Percentiles rank a stretch among this genome's conserved stretches.
Evolutionary conservation across 2,113 vertebrate genomes (phyloP).

Genomic region (Otocyon megalotis): DNA sequence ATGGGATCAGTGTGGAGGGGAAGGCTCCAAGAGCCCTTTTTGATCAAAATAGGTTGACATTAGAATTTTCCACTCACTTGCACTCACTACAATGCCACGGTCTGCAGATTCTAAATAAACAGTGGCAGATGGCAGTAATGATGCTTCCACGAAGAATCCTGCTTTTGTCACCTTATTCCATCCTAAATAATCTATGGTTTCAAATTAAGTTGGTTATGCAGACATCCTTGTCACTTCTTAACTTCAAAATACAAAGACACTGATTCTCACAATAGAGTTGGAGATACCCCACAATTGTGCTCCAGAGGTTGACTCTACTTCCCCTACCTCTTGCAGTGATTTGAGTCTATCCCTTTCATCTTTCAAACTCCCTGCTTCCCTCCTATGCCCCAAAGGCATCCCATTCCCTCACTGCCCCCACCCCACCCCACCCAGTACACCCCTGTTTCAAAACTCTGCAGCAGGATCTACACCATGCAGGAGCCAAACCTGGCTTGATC

Average conservation of each 20-base stretch:
- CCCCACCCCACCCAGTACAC: too few species aligned
- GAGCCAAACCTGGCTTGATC: neutral
- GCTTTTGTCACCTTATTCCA: neutral
- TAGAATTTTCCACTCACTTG: neutral
- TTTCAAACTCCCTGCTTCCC: neutral
- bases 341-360: neutral
- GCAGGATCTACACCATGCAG: neutral
- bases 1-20: too few species aligned
- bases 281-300: fast-evolving
- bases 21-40: neutral
- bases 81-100: neutral
- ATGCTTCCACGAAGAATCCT: neutral
- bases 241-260: neutral
- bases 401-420: neutral
- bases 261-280: neutral
- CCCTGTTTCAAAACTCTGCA: neutral
- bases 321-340: neutral
- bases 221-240: neutral
- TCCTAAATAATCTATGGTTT: slow-evolving; percentile 8
- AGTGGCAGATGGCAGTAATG: neutral
- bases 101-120: slow-evolving; percentile 1
- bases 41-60: neutral
- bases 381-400: neutral
- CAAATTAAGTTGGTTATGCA: neutral
- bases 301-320: neutral